Conservation (phyloP, 2,888 invertebrate genomes). For the Mythimna pallens region DNA sequence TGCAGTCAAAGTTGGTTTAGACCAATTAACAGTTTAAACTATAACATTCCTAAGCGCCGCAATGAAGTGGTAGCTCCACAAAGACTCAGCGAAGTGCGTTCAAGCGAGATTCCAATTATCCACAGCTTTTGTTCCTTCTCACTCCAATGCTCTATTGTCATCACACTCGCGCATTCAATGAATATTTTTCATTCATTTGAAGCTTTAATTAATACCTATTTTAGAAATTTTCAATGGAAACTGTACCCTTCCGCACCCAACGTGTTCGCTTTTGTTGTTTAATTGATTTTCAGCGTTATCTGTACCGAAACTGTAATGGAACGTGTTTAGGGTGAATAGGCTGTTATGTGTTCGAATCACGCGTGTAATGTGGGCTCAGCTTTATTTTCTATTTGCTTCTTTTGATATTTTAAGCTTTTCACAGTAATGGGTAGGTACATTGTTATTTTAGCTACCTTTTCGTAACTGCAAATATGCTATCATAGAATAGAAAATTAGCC, state of each 20-base stretch:
- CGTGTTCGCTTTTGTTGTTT: slow-evolving; percentile 63
- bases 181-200: slow-evolving; percentile 69
- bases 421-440: background rate
- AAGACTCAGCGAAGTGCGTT: slow-evolving; percentile 59
- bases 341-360: slow-evolving; percentile 45
- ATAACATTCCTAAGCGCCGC: background rate
- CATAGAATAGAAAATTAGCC: too few species aligned
- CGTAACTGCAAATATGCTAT: background rate
- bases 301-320: slow-evolving; percentile 53
- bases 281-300: slow-evolving; percentile 65
- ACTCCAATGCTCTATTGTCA: slow-evolving; percentile 62
- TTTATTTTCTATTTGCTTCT: slow-evolving; percentile 15
- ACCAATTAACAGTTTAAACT: background rate
- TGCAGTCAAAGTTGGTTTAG: background rate
- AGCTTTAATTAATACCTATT: slow-evolving; percentile 69
- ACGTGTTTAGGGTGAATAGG: slow-evolving; percentile 50
- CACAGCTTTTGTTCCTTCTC: slow-evolving; percentile 67
- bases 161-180: slow-evolving; percentile 64
- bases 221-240: slow-evolving; percentile 62
- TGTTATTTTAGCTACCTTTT: background rate
- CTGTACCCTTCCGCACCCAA: slow-evolving; percentile 63
- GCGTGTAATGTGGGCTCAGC: slow-evolving; percentile 11
- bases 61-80: slow-evolving; percentile 42
- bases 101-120: slow-evolving; percentile 71
- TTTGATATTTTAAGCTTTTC: slow-evolving; percentile 24